These are phyloP conservation scores for Turnix velox DNA, from an alignment of 2,113 vertebrate genomes.

Conservation along the genomic window DNA sequence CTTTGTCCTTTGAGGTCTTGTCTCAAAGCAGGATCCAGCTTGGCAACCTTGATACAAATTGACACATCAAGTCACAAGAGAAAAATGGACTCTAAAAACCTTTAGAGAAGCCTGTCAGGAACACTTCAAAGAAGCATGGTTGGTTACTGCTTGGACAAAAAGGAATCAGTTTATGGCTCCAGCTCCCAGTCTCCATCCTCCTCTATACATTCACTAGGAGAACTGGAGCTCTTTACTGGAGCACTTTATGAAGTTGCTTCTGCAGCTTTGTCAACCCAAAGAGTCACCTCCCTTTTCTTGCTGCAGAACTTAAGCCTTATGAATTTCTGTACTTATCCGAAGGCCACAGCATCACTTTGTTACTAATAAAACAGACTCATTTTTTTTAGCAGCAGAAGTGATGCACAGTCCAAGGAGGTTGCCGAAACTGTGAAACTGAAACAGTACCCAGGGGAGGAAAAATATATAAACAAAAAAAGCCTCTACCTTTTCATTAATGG, in stretches of 20 bases:
- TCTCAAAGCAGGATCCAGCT: not conserved
- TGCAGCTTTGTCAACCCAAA: not conserved
- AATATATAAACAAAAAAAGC: not conserved
- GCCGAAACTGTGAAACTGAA: not conserved
- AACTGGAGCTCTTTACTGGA: not conserved
- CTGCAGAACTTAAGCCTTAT: not conserved
- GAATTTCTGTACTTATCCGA: not conserved
- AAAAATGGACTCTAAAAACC: not conserved
- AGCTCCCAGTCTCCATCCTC: not conserved
- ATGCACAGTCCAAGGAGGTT: not conserved
- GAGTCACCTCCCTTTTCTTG: rapidly evolving
- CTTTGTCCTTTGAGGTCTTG: not conserved
- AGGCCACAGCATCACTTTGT: not conserved
- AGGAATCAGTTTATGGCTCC: not conserved
- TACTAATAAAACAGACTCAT: not conserved
- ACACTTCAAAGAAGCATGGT: not conserved
- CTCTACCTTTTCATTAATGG: not conserved
- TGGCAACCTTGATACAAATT: not conserved
- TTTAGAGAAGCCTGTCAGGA: not conserved
- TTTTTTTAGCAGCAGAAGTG: constrained; percentile 16
- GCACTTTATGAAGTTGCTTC: not conserved
- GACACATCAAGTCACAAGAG: not conserved
- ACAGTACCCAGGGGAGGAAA: not conserved
- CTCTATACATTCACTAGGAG: not conserved
- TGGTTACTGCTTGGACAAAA: not conserved